phyloP scores from a whole-genome alignment of 2,888 invertebrate species.

The Stenoptilia bipunctidactyla region DNA sequence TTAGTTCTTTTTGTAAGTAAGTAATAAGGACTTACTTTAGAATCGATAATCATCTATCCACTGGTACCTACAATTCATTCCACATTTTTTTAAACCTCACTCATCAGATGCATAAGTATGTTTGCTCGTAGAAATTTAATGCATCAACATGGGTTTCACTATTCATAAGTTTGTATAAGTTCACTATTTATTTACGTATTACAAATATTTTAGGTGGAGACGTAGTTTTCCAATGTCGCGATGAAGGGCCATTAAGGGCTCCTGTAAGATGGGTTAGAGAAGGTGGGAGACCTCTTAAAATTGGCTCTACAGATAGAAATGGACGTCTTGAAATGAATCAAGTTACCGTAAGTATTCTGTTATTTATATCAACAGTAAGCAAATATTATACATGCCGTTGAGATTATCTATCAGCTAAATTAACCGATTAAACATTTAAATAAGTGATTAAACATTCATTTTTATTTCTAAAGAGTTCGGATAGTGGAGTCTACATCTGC shows the following conservation, averaged over 20 bases:
- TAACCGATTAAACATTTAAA: too few relatives aligned
- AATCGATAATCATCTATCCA: too few relatives aligned
- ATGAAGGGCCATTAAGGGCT: constrained; percentile 85
- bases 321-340: constrained; percentile 90
- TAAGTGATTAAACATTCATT: too few relatives aligned
- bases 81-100: too few relatives aligned
- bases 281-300: constrained; percentile 79
- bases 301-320: constrained; percentile 78
- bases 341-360: constrained; percentile 70
- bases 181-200: not conserved
- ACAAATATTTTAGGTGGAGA: constrained; percentile 79
- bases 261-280: constrained; percentile 82
- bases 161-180: not conserved
- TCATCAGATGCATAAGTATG: too few relatives aligned
- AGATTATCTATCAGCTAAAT: too few relatives aligned
- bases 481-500: constrained; percentile 85
- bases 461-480: constrained; percentile 43
- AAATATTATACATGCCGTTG: too few relatives aligned
- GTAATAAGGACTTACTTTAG: too few relatives aligned
- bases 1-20: too few relatives aligned
- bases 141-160: not conserved
- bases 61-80: too few relatives aligned
- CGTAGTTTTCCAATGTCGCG: constrained; percentile 93
- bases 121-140: too few relatives aligned
- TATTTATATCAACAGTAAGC: too few relatives aligned